Base-by-base conservation (phyloP, 2,888 invertebrate species). In the Chelonus formosanus region DNA sequence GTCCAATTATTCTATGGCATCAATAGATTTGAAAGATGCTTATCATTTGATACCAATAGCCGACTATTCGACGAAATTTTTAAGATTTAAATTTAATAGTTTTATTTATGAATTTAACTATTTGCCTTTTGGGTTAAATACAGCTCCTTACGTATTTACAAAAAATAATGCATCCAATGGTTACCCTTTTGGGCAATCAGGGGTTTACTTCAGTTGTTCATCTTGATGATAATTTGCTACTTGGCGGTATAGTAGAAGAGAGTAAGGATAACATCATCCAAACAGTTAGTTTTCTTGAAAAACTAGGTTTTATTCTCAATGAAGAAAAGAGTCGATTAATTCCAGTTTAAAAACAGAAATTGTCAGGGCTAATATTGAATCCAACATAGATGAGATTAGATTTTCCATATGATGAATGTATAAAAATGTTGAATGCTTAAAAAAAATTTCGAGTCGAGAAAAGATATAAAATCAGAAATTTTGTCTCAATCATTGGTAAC, bases 241-340 rank as follows among this genome's bases (percentile, higher is more conserved):
- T 70, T 3, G 67, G 61, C 31, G 31, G 57, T 7, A 50, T 55
- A 31, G 48, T 52, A 10, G 5, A 48, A 7, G 52, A 55, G 6
- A 65, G 67, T 43, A n/a, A 31, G 5, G 7, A 7, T 7, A 63
- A 64, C 36, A 52, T 67, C 5, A 10, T 35, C 3, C 54, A 45
- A n/a, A 63, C 65, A 5, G 7, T 31, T 31, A 0, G 34, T 0
- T 43, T 70, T 60, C 43, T 68, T 35, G 5, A 31, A 35, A 34
- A 55, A 43, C 50, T 67, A 3, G 63, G 63, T 3, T 70, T 70
- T 57, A 63, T 65, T n/a, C 36, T 70, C 20, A 63, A 67, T 47
- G 1, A 56, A 4, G 31, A 67, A 36, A 69, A 69, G 36, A 53
- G 58, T 40, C 31, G 45, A 35, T 10, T 48, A 5, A 8, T 54